Evolutionary conservation across 1,140 invertebrate genomes (phyloP), one percentile per base, ranked within the genome.

Genomic region (Platyura marginata): DNA sequence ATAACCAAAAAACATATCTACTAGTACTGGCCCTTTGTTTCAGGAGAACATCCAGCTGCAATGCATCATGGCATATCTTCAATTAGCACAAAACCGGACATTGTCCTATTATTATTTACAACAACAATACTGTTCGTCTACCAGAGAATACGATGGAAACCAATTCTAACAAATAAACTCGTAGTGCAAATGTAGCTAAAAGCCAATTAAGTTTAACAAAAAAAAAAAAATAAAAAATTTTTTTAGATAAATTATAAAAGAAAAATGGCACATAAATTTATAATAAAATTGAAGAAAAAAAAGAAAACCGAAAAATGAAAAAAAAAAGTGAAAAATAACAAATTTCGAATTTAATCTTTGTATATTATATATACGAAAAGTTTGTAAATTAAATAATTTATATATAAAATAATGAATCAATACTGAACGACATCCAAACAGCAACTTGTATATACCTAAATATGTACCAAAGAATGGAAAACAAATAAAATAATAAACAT

Each of bases 41-140:
- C 67, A 84, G 80, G 80, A 49, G 81, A 84, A 61, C 77, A 84
- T 65, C 80, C 81, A 56, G 80, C 81, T 40, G 81, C 80, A 18
- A 84, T 84, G 80, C 79, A 85, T 59, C 78, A 84, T 47, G 79
- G 80, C 9, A 49, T 50, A 44, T 51, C 60, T 10, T 48, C 59
- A 46, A 52, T 49, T 36, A 44, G 54, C 16, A 49, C 57, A 32
- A 55, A 57, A 25, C 52, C 58, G 42, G 51, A 45, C 16, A 49
- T 58, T 13, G 34, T 58, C 10, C 39, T 55, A 15, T 36, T 58
- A 32, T 40, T 57, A 25, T 18, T 54, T 32, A 19, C 21, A 25
- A 41, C 51, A 15, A 46, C 48, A 4, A 48, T 45, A 45, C 40
- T 48, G 23, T 23, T 49, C 1, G 37, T 51, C 38, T 46, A 45